Percentiles rank a stretch among this genome's conserved stretches.
Conservation (phyloP, 2,113 vertebrate genomes). For the Lathamus discolor region DNA sequence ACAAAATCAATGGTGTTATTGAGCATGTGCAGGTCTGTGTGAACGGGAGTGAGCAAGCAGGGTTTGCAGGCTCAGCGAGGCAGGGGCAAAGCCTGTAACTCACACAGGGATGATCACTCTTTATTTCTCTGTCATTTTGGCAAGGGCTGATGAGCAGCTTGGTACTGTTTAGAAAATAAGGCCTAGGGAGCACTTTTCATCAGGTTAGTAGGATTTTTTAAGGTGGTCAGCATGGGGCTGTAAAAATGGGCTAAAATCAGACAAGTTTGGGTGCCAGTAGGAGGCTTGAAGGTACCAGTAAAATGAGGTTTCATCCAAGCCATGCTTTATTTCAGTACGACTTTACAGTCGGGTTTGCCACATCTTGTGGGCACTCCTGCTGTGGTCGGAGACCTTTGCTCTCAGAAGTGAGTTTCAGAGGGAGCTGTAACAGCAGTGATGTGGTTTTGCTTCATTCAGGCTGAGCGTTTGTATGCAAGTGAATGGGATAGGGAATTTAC, state of each 20-base stretch:
- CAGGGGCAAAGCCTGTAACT: neutral
- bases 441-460: neutral
- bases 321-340: fast-evolving
- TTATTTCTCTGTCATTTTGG: neutral
- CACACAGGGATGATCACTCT: neutral
- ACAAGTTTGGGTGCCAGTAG: neutral
- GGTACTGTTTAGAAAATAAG: neutral
- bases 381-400: neutral
- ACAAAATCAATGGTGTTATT: slow-evolving; percentile 67
- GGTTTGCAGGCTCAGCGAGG: slow-evolving; percentile 23
- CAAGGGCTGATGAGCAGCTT: neutral
- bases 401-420: neutral
- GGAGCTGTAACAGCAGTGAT: neutral
- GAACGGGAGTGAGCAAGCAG: neutral
- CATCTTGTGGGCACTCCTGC: neutral
- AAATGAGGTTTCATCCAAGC: neutral
- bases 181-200: neutral
- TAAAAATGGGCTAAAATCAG: neutral
- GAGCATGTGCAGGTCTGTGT: slow-evolving; percentile 55
- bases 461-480: neutral
- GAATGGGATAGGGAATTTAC: neutral
- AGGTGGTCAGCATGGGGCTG: neutral
- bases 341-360: neutral
- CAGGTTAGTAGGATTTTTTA: neutral
- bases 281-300: neutral